Conservation (phyloP, 2,888 invertebrate genomes). For the Tinea semifulvella region DNA sequence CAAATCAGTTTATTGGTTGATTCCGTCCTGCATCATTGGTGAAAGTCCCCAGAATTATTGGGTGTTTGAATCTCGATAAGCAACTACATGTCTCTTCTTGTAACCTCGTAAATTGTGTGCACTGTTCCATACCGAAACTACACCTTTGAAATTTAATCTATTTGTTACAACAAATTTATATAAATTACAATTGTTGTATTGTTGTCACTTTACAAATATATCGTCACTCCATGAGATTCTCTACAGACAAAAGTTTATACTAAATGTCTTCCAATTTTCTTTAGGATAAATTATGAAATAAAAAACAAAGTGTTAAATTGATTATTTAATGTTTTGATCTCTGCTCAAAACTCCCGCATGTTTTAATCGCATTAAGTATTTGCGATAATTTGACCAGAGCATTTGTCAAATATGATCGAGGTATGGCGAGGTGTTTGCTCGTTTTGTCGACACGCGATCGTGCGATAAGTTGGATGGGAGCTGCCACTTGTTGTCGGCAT, state of each 20-base stretch:
- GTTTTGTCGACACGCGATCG: slow-evolving; percentile 53
- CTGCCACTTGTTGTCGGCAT: slow-evolving; percentile 38
- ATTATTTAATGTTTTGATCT: no score
- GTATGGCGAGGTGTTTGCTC: slow-evolving; percentile 46
- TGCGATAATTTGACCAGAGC: slow-evolving; percentile 43
- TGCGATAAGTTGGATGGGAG: slow-evolving; percentile 39
- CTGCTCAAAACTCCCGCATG: no score
- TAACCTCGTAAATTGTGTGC: slow-evolving; percentile 45
- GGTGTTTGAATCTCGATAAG: slow-evolving; percentile 35
- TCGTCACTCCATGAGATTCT: no score
- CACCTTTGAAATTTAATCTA: slow-evolving; percentile 49
- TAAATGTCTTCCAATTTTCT: no score
- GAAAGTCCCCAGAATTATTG: slow-evolving; percentile 38
- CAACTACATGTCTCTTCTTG: slow-evolving; percentile 39
- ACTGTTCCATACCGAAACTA: slow-evolving; percentile 38
- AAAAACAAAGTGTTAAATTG: no score
- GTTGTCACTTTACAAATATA: no score
- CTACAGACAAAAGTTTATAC: no score
- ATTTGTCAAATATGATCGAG: slow-evolving; percentile 53
- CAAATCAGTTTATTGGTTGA: not conserved
- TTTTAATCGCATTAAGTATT: no score
- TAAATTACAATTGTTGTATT: not conserved
- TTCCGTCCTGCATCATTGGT: slow-evolving; percentile 25
- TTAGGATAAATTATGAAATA: no score
- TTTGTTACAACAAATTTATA: not conserved